A percentile compares a stretch with the other conserved stretches of the same genome.
Evolutionary conservation across 2,888 invertebrate species (phyloP).

Genomic region (Cephalotes varians): DNA sequence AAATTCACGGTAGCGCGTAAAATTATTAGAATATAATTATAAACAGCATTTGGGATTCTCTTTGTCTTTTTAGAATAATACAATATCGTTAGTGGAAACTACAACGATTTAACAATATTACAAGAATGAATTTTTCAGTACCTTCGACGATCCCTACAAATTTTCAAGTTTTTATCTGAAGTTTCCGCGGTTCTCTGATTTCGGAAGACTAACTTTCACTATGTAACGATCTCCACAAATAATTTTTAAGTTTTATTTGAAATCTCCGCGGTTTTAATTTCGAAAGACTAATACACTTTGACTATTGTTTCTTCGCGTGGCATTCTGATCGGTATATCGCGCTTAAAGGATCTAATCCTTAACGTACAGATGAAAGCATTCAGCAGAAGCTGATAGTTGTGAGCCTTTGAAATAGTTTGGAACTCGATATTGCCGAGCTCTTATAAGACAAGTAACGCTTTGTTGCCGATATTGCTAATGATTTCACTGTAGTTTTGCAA

Average conservation of each 20-base stretch:
- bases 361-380: slow-evolving; percentile 40
- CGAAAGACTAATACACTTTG: not conserved
- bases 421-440: slow-evolving; percentile 39
- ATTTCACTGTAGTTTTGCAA: not conserved
- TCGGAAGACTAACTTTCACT: not conserved
- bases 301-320: slow-evolving; percentile 25
- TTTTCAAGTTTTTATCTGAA: slow-evolving; percentile 1
- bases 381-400: slow-evolving; percentile 36
- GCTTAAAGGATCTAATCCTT: slow-evolving; percentile 36
- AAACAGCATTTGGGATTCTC: not conserved
- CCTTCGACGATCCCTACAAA: not conserved
- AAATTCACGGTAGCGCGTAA: not conserved
- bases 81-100: not conserved
- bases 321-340: slow-evolving; percentile 10
- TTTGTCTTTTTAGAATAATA: not conserved
- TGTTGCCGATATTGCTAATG: not conserved
- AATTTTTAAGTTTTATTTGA: not conserved
- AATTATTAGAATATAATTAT: slow-evolving; percentile 37
- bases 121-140: not conserved
- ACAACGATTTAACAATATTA: not conserved
- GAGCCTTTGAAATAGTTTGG: slow-evolving; percentile 24
- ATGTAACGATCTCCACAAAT: not conserved
- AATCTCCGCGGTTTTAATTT: not conserved
- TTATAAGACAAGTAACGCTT: slow-evolving; percentile 8
- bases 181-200: not conserved